A percentile compares a stretch with the other conserved stretches of the same genome.
Evolutionary conservation across 1,140 invertebrate genomes (phyloP).

Genomic region (Heliothis virescens): DNA sequence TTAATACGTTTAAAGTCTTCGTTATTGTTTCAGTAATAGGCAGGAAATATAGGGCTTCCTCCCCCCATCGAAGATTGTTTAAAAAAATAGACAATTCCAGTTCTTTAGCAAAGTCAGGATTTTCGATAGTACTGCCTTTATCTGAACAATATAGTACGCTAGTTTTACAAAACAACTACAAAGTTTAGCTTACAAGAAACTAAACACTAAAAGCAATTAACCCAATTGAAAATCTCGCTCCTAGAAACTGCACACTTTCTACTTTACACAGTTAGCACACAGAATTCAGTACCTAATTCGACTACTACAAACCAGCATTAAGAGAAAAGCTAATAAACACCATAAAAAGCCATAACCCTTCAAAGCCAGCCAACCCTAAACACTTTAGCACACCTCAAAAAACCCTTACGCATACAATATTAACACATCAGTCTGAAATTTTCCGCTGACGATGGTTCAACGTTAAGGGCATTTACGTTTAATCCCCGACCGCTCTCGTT

Average conservation of each 20-base stretch:
- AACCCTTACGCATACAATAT: conserved; percentile 12
- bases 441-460: conserved; percentile 8
- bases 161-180: neutral
- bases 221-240: neutral
- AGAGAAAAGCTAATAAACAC: neutral
- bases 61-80: no score
- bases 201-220: neutral
- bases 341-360: neutral
- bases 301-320: neutral
- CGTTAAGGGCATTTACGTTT: conserved; percentile 16
- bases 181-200: neutral
- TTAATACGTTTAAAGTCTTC: conserved; percentile 1
- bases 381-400: conserved; percentile 2
- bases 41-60: neutral
- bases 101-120: neutral
- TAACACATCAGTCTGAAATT: conserved; percentile 21
- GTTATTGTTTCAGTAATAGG: neutral
- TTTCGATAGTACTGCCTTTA: no score
- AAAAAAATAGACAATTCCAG: neutral
- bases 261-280: no score
- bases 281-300: no score
- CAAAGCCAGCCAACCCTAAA: conserved; percentile 5
- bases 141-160: neutral
- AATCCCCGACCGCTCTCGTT: conserved; percentile 33
- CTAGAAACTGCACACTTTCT: neutral